These are phyloP conservation scores for Myopa testacea DNA, from an alignment of 2,888 invertebrate genomes.

Conservation along the genomic window DNA sequence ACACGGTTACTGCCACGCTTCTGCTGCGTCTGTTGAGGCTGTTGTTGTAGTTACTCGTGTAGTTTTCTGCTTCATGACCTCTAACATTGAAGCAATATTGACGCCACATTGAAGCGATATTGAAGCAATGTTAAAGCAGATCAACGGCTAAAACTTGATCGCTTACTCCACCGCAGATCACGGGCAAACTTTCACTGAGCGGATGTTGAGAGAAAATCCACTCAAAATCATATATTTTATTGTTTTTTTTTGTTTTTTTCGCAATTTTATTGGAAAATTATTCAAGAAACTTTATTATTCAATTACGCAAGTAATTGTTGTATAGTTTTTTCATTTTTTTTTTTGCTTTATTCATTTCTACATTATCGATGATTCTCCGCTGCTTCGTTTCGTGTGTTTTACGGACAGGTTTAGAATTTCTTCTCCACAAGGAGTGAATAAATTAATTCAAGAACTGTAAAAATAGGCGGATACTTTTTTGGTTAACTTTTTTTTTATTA, in stretches of 20 bases:
- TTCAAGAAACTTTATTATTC: background rate
- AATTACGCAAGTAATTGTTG: background rate
- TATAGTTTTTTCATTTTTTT: background rate
- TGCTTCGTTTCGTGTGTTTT: too few species aligned
- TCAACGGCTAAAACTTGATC: too few species aligned
- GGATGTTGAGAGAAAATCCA: background rate
- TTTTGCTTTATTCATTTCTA: background rate
- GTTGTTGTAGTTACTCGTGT: background rate
- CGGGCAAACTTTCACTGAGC: background rate
- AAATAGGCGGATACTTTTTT: too few species aligned
- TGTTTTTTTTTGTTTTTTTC: too few species aligned
- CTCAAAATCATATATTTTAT: background rate
- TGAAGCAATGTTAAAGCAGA: too few species aligned
- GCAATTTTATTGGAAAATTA: background rate
- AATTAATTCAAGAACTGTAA: too few species aligned
- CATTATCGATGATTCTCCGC: too few species aligned
- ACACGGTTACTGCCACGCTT: background rate
- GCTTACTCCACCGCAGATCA: too few species aligned
- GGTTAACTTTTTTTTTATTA: too few species aligned
- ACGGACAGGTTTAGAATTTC: too few species aligned
- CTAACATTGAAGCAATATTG: background rate
- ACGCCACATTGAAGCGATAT: too few species aligned
- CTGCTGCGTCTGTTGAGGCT: background rate
- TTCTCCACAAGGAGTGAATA: too few species aligned
- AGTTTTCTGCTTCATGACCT: conserved; percentile 17